Conservation (phyloP, 2,888 invertebrate genomes). For the Tortrix viridana region DNA sequence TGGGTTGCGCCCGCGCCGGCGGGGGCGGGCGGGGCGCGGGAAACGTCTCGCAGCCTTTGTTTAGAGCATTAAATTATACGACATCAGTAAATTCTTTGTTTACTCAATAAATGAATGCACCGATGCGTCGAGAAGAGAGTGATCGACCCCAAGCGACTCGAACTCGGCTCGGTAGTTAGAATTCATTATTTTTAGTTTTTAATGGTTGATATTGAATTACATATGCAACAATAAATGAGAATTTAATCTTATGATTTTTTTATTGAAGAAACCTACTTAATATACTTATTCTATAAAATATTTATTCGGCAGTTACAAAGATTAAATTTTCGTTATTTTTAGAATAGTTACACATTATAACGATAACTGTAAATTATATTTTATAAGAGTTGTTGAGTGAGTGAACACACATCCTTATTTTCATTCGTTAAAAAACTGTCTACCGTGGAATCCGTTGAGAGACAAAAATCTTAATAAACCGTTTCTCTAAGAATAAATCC, state of each 20-base stretch:
- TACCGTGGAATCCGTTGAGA: conserved; percentile 46
- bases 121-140: conserved; percentile 59
- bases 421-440: conserved; percentile 38
- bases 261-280: too few species aligned
- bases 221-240: neutral
- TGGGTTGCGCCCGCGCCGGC: conserved; percentile 44
- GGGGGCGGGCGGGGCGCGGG: conserved; percentile 41
- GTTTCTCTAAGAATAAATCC: conserved; percentile 56
- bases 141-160: conserved; percentile 61
- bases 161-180: conserved; percentile 41
- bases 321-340: too few species aligned
- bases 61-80: conserved; percentile 83
- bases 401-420: neutral
- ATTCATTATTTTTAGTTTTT: neutral
- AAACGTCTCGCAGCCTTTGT: conserved; percentile 72
- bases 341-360: too few species aligned
- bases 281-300: too few species aligned
- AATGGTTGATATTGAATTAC: neutral
- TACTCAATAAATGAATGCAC: conserved; percentile 76
- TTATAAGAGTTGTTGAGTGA: neutral
- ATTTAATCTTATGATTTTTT: neutral
- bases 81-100: conserved; percentile 82
- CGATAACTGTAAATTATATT: too few species aligned
- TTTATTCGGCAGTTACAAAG: too few species aligned
- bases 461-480: conserved; percentile 64